Evolutionary conservation across 2,797 vertebrate genomes (phyloP).

Genomic region (Eulemur albifrons): DNA sequence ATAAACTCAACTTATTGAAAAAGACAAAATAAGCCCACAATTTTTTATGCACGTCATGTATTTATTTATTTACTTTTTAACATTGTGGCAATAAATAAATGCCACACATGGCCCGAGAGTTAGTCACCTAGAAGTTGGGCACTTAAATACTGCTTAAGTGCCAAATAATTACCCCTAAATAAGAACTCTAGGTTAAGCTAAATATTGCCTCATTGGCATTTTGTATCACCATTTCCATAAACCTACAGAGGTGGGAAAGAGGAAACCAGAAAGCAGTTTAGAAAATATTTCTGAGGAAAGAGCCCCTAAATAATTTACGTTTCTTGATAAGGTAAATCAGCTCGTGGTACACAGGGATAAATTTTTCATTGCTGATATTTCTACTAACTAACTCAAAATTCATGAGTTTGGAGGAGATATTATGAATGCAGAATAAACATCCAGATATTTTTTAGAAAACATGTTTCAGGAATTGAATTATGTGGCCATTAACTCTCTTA

Average conservation of each 20-base stretch:
- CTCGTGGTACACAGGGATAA: neutral
- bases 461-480: neutral
- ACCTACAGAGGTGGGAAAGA: neutral
- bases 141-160: neutral
- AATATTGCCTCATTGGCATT: neutral
- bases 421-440: neutral
- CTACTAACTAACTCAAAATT: conserved; percentile 31
- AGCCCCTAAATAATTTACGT: neutral
- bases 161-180: neutral
- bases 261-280: neutral
- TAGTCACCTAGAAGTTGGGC: neutral
- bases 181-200: neutral
- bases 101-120: neutral
- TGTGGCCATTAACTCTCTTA: neutral
- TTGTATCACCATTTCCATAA: neutral
- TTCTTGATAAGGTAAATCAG: neutral
- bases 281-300: conserved; percentile 6
- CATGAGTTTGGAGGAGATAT: neutral
- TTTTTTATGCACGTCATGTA: conserved; percentile 12
- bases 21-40: neutral
- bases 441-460: neutral
- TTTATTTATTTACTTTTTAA: conserved; percentile 45
- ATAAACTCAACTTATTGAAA: conserved; percentile 25
- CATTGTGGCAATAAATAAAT: conserved; percentile 43
- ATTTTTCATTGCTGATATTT: neutral